phyloP scores from a whole-genome alignment of 2,797 vertebrate genomes.

The Diceros bicornis region DNA sequence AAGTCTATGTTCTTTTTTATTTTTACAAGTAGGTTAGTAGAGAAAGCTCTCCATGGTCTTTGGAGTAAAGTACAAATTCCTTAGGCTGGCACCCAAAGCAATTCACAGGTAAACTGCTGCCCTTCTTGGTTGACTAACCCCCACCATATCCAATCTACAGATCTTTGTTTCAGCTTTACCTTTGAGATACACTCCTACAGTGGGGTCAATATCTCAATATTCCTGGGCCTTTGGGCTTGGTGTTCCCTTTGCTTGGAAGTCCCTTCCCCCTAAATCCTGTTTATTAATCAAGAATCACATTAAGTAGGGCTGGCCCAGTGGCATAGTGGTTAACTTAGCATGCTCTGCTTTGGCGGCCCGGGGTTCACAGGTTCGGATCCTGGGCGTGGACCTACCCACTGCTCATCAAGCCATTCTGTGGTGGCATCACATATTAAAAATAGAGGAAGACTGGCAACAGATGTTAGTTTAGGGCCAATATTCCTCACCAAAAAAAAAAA shows the following conservation, averaged over 20 bases:
- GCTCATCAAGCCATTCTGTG: no score
- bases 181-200: background rate
- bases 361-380: no score
- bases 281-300: background rate
- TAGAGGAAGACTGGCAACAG: no score
- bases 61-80: background rate
- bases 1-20: conserved; percentile 22
- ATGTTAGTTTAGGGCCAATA: no score
- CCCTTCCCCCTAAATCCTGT: background rate
- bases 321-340: no score
- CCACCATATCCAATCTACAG: background rate
- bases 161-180: background rate
- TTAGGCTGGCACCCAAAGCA: background rate
- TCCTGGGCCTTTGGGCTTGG: background rate
- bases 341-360: no score
- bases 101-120: background rate
- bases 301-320: background rate
- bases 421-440: no score
- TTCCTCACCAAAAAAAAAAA: no score
- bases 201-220: background rate
- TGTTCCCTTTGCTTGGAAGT: background rate
- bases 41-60: background rate
- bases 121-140: background rate
- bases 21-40: conserved; percentile 1
- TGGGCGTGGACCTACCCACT: no score